A percentile compares a stretch with the other conserved stretches of the same genome.
phyloP scores from a whole-genome alignment of 1,140 invertebrate species.

The Antheraea mylitta region DNA sequence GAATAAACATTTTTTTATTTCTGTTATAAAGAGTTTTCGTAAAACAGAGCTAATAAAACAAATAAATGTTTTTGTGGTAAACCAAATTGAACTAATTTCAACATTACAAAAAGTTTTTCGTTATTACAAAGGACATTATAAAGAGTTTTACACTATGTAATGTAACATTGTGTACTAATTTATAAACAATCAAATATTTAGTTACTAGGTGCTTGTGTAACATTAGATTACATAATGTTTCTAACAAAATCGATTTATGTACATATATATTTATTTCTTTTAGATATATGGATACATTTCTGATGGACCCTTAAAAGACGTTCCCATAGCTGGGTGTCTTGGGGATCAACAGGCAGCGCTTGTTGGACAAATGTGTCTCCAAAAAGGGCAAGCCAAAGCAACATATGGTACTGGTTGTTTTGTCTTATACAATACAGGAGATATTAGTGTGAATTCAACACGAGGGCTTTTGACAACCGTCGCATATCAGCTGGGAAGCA shows the following conservation, averaged over 20 bases:
- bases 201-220: no score
- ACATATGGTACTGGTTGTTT: conserved; percentile 99
- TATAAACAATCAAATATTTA: no score
- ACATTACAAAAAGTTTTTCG: no score
- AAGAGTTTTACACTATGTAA: no score
- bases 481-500: conserved; percentile 94
- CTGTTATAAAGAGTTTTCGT: no score
- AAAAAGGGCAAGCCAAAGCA: conserved; percentile 94
- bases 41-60: no score
- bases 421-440: conserved; percentile 96
- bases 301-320: conserved; percentile 82
- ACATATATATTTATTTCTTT: conserved; percentile 30
- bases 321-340: conserved; percentile 91
- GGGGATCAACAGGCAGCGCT: conserved; percentile 98
- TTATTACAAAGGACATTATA: no score
- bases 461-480: conserved; percentile 97
- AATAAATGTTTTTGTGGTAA: no score
- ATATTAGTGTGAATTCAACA: conserved; percentile 87
- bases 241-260: not conserved
- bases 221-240: no score
- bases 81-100: no score
- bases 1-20: no score
- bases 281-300: conserved; percentile 89
- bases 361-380: conserved; percentile 95
- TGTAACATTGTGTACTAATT: no score